Percentiles rank a stretch among this genome's conserved stretches.
Evolutionary conservation across 1,140 invertebrate genomes (phyloP).

Genomic region (Achatina immaculata): DNA sequence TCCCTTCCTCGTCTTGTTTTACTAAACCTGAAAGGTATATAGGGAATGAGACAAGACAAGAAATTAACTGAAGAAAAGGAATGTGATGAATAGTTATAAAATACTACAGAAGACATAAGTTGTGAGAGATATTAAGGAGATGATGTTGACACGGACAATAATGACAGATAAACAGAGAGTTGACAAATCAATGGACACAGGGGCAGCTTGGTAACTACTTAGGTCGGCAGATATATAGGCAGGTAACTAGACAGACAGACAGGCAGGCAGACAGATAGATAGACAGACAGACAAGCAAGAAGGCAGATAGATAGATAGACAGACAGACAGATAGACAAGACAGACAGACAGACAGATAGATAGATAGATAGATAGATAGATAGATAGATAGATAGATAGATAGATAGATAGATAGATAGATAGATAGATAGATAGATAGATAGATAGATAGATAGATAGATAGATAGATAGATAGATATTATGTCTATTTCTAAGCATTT

Average conservation of each 20-base stretch:
- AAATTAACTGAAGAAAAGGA: neutral
- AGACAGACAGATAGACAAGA: too few species aligned
- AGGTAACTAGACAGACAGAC: too few species aligned
- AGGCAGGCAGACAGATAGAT: too few species aligned
- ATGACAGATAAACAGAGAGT: neutral
- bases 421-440: constrained; percentile 11
- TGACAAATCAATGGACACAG: neutral
- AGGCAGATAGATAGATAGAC: too few species aligned
- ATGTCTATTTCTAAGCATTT: too few species aligned
- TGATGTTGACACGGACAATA: neutral
- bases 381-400: constrained; percentile 4
- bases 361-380: constrained; percentile 4
- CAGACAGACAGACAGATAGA: too few species aligned
- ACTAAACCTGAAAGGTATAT: neutral
- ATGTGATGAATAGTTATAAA: neutral
- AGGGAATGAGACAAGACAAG: neutral
- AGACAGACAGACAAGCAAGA: too few species aligned
- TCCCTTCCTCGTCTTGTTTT: neutral
- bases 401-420: neutral
- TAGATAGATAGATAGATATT: constrained; percentile 20
- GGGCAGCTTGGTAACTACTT: neutral
- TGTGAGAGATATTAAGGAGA: neutral
- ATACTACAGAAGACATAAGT: neutral
- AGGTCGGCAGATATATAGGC: neutral
- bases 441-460: constrained; percentile 22